Evolutionary conservation across 2,888 invertebrate species (phyloP), one percentile per base, ranked within the genome.

Genomic region (Acanthosepion lycidas): DNA sequence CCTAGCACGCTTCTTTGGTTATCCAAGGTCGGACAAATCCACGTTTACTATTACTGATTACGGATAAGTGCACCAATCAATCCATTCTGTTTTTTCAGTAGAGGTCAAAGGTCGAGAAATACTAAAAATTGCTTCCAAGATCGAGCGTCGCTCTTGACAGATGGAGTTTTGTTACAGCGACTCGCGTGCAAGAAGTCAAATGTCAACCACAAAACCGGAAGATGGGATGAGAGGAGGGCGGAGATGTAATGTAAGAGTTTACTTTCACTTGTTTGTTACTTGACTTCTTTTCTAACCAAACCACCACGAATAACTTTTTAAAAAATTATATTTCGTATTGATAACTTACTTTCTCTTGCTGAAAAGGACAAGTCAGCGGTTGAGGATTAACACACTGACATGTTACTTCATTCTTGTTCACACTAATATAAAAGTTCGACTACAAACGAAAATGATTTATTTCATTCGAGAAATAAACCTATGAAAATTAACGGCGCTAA

Each of bases 31-130:
- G n/a, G 18, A n/a, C 78, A 78, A 78, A 78, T 78, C 78, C 18
- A n/a, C 78, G 78, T 78, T 78, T 78, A 78, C 78, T n/a, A 78
- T 78, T 78, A 78, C 78, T 78, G 78, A 78, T 78, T 78, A 78
- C 33, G 15, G 78, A 78, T 78, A 78, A 78, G 78, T 78, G 78
- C 33, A 78, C 78, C 33, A 78, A 78, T 78, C 78, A 78, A 78
- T 78, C 18, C 33, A 33, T 78, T 33, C 78, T 78, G 78, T 78
- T 78, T 78, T 78, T 78, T 78, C 78, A 78, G 0, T 78, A 15
- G 78, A 78, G n/a, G 78, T 78, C n/a, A 78, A 78, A 78, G 78
- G 78, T 78, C 15, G 78, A 78, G 15, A 78, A 78, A 33, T 78
- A 78, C 78, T 33, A 33, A 78, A 78, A 78, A 78, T 78, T 78